Conservation (phyloP, 2,888 invertebrate genomes). For the Drosophila greeni region DNA sequence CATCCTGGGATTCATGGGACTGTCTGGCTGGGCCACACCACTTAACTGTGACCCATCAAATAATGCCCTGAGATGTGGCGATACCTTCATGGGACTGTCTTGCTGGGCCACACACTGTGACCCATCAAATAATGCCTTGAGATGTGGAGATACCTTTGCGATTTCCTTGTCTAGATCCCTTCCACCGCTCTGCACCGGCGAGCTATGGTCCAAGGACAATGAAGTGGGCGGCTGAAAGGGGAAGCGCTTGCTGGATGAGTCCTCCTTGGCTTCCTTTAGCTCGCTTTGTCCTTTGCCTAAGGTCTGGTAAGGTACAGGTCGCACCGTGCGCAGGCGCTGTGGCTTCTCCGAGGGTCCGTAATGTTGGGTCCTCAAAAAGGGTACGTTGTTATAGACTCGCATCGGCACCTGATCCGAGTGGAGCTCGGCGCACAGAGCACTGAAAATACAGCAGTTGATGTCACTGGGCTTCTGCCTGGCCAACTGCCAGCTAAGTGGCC, state of each 20-base stretch:
- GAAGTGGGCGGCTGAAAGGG: constrained; percentile 40
- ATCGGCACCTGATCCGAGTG: constrained; percentile 41
- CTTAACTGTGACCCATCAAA: no score
- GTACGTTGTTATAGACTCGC: constrained; percentile 61
- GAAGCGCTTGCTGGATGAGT: constrained; percentile 8
- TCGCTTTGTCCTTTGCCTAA: constrained; percentile 60
- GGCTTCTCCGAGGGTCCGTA: background rate
- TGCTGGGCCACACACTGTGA: no score
- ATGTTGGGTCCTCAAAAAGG: constrained; percentile 58
- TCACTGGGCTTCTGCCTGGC: constrained; percentile 73
- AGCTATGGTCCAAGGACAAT: no score
- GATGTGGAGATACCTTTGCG: no score
- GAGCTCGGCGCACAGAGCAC: constrained; percentile 71
- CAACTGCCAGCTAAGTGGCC: constrained; percentile 76
- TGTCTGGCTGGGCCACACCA: no score
- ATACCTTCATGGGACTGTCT: no score
- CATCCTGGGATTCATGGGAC: no score
- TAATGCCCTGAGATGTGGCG: no score
- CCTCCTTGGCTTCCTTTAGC: background rate
- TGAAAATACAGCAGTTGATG: constrained; percentile 73
- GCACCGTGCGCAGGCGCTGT: constrained; percentile 53
- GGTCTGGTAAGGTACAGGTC: constrained; percentile 63
- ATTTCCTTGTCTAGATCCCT: no score
- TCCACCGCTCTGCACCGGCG: no score
- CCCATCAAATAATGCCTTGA: no score